These are phyloP conservation scores for Epinotia nisella DNA, from an alignment of 2,888 invertebrate species.

Conservation along the genomic window DNA sequence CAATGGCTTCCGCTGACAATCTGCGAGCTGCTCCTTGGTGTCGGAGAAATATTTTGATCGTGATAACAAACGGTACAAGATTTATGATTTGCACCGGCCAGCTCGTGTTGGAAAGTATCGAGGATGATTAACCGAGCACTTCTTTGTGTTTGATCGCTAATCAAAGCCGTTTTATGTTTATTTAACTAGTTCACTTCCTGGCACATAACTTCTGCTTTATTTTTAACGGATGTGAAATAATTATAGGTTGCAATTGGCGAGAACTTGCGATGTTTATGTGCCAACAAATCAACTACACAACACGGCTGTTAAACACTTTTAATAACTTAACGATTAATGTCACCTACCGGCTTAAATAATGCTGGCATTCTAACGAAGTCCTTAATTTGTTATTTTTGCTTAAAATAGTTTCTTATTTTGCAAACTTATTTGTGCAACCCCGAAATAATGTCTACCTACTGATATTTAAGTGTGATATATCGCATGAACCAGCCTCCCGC, in stretches of 20 bases:
- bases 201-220: conserved; percentile 26
- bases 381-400: not conserved
- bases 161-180: conserved; percentile 28
- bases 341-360: not conserved
- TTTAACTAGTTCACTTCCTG: conserved; percentile 33
- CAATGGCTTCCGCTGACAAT: conserved; percentile 64
- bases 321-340: conserved; percentile 9
- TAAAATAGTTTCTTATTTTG: too few relatives aligned
- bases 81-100: conserved; percentile 56
- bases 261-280: conserved; percentile 14
- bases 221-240: conserved; percentile 24
- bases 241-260: conserved; percentile 7
- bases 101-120: conserved; percentile 57
- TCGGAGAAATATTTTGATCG: conserved; percentile 58
- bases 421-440: not conserved
- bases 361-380: not conserved
- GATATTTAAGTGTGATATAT: not conserved
- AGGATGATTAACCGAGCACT: conserved; percentile 44
- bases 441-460: not conserved
- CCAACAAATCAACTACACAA: conserved; percentile 11
- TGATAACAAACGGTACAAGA: conserved; percentile 56
- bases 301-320: conserved; percentile 10
- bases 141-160: conserved; percentile 22
- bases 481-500: not conserved
- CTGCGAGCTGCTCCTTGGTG: conserved; percentile 52